These are phyloP conservation scores for Acanthaster planci DNA, from an alignment of 35 echinoderm and acorn worm genomes.

Conservation along the genomic window DNA sequence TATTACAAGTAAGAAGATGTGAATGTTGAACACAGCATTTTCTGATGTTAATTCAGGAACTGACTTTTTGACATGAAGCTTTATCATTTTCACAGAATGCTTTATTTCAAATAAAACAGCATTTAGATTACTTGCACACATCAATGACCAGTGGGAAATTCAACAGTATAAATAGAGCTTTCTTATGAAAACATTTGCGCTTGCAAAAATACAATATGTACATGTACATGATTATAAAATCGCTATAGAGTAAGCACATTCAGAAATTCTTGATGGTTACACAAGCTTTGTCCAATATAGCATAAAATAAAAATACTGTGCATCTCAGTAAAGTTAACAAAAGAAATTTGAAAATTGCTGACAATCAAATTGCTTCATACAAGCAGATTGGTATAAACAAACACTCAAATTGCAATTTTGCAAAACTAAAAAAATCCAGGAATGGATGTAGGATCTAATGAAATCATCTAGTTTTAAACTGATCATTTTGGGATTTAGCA, in stretches of 20 bases:
- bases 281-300: neutral
- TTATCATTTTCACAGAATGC: neutral
- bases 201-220: neutral
- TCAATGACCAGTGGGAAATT: neutral
- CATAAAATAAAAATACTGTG: conserved; percentile 9
- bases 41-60: no score
- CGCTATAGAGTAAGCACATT: neutral
- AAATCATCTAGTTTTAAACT: no score
- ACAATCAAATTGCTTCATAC: no score
- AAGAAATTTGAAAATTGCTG: neutral
- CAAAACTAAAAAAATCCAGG: no score
- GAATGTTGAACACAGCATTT: no score
- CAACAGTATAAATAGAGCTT: conserved; percentile 13
- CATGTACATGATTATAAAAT: neutral
- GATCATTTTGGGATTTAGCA: no score
- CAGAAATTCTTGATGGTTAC: neutral
- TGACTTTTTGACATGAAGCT: no score
- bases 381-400: no score
- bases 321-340: neutral
- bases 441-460: no score
- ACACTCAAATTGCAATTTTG: no score
- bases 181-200: conserved; percentile 11
- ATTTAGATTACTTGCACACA: neutral
- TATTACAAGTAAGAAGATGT: no score
- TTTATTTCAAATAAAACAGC: conserved; percentile 8